These are phyloP conservation scores for Eilema caniola DNA, from an alignment of 2,888 invertebrate species.

Conservation along the genomic window DNA sequence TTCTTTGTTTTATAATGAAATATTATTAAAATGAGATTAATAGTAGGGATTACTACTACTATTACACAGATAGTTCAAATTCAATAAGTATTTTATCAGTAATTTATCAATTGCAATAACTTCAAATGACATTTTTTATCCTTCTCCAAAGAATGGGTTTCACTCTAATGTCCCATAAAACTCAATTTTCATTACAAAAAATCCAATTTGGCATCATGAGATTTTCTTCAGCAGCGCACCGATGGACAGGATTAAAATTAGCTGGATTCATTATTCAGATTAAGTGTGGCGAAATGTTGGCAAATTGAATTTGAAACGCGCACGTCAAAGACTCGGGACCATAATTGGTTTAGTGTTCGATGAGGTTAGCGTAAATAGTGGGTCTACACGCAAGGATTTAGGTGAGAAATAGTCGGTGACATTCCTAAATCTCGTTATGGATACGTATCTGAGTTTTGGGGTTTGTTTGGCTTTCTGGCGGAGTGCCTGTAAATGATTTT, in stretches of 20 bases:
- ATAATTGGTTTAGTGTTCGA: conserved; percentile 59
- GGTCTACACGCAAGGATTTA: conserved; percentile 32
- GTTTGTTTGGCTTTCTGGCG: conserved; percentile 1
- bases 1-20: too few relatives aligned
- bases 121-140: conserved; percentile 7
- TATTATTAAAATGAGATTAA: too few relatives aligned
- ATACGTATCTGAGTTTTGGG: conserved; percentile 9
- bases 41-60: too few relatives aligned
- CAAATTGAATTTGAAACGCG: conserved; percentile 65
- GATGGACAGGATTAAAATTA: conserved; percentile 61
- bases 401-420: conserved; percentile 37
- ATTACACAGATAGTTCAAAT: too few relatives aligned
- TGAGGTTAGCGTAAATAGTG: conserved; percentile 51
- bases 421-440: conserved; percentile 22
- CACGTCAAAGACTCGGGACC: conserved; percentile 55
- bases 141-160: conserved; percentile 14
- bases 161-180: conserved; percentile 24
- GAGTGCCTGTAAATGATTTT: conserved; percentile 1
- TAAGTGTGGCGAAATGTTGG: conserved; percentile 58
- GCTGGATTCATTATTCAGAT: conserved; percentile 59
- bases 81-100: too few relatives aligned
- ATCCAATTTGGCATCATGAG: conserved; percentile 31
- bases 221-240: conserved; percentile 38
- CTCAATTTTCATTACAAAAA: conserved; percentile 37
- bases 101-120: background rate